These are phyloP conservation scores for Drosophila miranda DNA, from an alignment of 1,140 invertebrate species.

Conservation along the genomic window DNA sequence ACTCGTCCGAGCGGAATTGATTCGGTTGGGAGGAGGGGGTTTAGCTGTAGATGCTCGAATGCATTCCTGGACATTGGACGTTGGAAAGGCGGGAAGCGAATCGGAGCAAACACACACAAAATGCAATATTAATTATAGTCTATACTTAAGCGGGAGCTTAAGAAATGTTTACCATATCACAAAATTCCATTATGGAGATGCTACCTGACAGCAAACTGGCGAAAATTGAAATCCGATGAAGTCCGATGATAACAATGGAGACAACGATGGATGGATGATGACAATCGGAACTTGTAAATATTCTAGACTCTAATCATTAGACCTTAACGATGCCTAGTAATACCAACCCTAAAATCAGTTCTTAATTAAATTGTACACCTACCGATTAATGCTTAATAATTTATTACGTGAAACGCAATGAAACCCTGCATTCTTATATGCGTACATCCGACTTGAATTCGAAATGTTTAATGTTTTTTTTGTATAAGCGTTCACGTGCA, in stretches of 20 bases:
- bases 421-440: conserved; percentile 27
- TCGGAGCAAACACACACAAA: conserved; percentile 37
- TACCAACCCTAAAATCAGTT: conserved; percentile 56
- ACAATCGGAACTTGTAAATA: conserved; percentile 68
- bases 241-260: neutral
- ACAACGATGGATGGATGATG: conserved; percentile 6
- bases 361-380: conserved; percentile 56
- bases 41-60: neutral
- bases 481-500: conserved; percentile 41
- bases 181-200: conserved; percentile 43
- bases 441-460: conserved; percentile 33
- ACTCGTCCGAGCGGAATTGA: conserved; percentile 93
- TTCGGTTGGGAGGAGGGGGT: conserved; percentile 3
- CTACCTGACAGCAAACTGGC: conserved; percentile 23
- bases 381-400: conserved; percentile 76
- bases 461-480: conserved; percentile 56
- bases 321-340: conserved; percentile 59
- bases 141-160: conserved; percentile 36
- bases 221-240: neutral
- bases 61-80: neutral
- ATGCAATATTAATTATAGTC: conserved; percentile 62
- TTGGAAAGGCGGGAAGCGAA: neutral
- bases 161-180: conserved; percentile 40
- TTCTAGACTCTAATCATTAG: conserved; percentile 80
- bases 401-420: conserved; percentile 57